Evolutionary conservation across 1,140 invertebrate genomes (phyloP).

Genomic region (Hycleus phaleratus): DNA sequence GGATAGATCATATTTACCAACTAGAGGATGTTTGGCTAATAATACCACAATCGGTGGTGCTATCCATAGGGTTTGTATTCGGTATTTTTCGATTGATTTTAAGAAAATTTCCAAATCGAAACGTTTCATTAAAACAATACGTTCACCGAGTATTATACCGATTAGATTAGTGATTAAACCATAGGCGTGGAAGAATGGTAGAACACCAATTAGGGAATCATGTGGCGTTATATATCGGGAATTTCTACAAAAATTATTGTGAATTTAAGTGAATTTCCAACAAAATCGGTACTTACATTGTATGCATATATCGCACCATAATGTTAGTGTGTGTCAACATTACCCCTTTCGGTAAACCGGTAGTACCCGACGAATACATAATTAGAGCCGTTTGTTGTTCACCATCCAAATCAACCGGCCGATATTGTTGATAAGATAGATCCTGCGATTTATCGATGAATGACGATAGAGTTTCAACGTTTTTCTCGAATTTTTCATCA

Average conservation of each 20-base stretch:
- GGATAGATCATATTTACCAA: slow-evolving; percentile 39
- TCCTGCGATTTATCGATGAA: background rate
- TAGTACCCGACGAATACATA: slow-evolving; percentile 58
- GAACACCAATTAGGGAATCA: slow-evolving; percentile 17
- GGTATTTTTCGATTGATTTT: slow-evolving; percentile 17
- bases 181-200: slow-evolving; percentile 32
- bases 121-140: slow-evolving; percentile 36
- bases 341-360: slow-evolving; percentile 70
- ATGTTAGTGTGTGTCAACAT: slow-evolving; percentile 59
- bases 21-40: slow-evolving; percentile 23
- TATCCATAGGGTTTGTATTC: slow-evolving; percentile 5
- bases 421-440: background rate
- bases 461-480: background rate
- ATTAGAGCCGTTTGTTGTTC: slow-evolving; percentile 36
- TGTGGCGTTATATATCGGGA: slow-evolving; percentile 3
- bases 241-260: slow-evolving; percentile 17
- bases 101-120: slow-evolving; percentile 49
- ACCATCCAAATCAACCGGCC: slow-evolving; percentile 13
- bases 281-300: slow-evolving; percentile 8
- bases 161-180: slow-evolving; percentile 20
- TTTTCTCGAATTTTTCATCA: background rate
- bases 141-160: slow-evolving; percentile 5
- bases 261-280: background rate
- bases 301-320: slow-evolving; percentile 16
- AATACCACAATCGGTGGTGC: slow-evolving; percentile 23